These are phyloP conservation scores for Oscheius sp. DNA, from an alignment of 2,888 invertebrate species.

Conservation along the genomic window DNA sequence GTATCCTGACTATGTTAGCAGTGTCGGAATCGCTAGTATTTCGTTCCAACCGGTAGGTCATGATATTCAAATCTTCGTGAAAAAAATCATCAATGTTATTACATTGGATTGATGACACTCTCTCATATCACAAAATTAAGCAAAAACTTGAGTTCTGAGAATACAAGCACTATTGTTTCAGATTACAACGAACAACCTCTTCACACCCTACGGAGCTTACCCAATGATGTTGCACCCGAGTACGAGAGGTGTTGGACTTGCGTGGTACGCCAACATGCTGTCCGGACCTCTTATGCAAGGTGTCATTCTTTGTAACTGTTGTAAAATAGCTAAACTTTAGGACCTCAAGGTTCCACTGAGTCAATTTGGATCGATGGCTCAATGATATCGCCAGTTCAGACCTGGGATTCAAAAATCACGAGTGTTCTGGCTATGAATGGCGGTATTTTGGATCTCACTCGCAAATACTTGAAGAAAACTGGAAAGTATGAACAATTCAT, in stretches of 20 bases:
- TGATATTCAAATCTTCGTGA: too few species aligned
- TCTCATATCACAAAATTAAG: too few species aligned
- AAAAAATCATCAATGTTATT: too few species aligned
- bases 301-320: too few species aligned
- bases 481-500: slow-evolving; percentile 15
- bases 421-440: slow-evolving; percentile 17
- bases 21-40: slow-evolving; percentile 21
- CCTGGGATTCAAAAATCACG: slow-evolving; percentile 18
- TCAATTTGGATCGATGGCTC: slow-evolving; percentile 11
- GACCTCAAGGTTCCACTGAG: slow-evolving; percentile 15
- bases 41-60: slow-evolving; percentile 8
- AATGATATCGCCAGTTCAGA: slow-evolving; percentile 20
- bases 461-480: slow-evolving; percentile 10
- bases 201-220: slow-evolving; percentile 23
- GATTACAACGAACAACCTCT: slow-evolving; percentile 9
- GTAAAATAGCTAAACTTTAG: not conserved
- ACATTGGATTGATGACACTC: too few species aligned
- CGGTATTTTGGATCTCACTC: slow-evolving; percentile 5
- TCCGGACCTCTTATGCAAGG: slow-evolving; percentile 15
- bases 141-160: too few species aligned
- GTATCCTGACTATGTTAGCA: slow-evolving; percentile 10
- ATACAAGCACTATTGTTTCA: not conserved
- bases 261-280: slow-evolving; percentile 18
- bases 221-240: slow-evolving; percentile 10
- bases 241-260: slow-evolving; percentile 9